These are phyloP conservation scores for human (Homo sapiens) DNA, from an alignment of 2,113 vertebrate species.

Conservation along the genomic window DNA sequence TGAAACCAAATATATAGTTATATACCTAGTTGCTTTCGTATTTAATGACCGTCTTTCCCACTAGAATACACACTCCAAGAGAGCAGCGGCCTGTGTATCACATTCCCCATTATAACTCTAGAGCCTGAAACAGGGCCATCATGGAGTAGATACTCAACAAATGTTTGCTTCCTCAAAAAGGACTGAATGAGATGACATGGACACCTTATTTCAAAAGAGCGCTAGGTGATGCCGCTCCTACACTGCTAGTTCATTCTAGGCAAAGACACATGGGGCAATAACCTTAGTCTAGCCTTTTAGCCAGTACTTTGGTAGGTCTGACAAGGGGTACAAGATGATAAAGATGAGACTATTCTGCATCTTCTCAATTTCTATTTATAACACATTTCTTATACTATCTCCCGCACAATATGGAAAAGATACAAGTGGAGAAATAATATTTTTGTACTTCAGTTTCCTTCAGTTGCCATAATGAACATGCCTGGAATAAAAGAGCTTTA, in stretches of 20 bases:
- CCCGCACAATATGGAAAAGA: not conserved
- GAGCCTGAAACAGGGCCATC: not conserved
- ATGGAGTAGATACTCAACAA: not conserved
- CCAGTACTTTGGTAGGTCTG: not conserved
- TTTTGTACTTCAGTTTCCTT: conserved; percentile 12
- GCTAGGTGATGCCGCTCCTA: not conserved
- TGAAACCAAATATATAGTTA: not conserved
- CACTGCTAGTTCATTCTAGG: not conserved
- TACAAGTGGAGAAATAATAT: not conserved
- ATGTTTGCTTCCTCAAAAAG: not conserved
- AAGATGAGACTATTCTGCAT: not conserved
- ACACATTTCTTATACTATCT: not conserved
- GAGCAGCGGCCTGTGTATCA: not conserved
- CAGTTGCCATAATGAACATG: not conserved
- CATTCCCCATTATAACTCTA: not conserved
- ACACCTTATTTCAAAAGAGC: too few species aligned
- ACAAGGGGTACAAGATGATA: not conserved
- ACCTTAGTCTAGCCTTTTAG: not conserved
- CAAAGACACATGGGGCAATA: not conserved
- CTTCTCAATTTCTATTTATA: not conserved
- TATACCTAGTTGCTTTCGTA: not conserved
- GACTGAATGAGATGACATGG: accelerated
- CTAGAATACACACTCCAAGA: not conserved
- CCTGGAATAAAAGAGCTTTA: not conserved
- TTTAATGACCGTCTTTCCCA: not conserved